Evolutionary conservation across 2,888 invertebrate species (phyloP), one percentile per base, ranked within the genome.

Genomic region (Ditylenchus weischeri): DNA sequence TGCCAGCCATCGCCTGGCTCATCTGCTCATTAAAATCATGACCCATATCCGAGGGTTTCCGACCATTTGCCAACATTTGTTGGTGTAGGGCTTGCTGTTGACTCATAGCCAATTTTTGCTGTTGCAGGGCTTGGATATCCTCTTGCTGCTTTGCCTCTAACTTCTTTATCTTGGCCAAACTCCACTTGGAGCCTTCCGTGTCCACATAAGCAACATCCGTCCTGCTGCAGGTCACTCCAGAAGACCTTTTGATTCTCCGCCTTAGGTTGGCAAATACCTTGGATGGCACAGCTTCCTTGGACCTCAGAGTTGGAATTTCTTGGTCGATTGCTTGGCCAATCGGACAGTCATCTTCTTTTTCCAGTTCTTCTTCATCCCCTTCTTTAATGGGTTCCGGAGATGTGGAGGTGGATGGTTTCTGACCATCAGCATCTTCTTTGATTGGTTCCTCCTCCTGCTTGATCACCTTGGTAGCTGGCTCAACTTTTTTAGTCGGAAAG

Each of bases 31-130:
- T 23, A 10, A 54, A 54, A 15, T 23, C 21, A 54, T 54, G 21
- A 15, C 54, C 54, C 43, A 43, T 10, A 10, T 43, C 43, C 15
- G 43, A 43, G 15, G 43, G 43, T 54, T 54, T 54, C n/a, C 29
- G 54, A 1, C 54, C 54, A 10, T 54, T 54, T 18, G 54, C 54
- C 29, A 29, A 13, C 23, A 54, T 69, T 29, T 72, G 64, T 21
- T 69, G 72, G 47, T 69, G 73, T 10, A 57, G 64, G 36, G 68
- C 64, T 36, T 71, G 69, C 8, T 69, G 68, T 13, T 57, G 36
- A 19, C 47, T 48, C 19, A 43, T 48, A 6, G 57, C 57, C 0
- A 64, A 35, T 62, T 11, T 67, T 51, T n/a, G 68, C 57, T 36
- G 64, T 13, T 57, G 62, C 47, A n/a, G 21, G 29, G 51, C 48